Evolutionary conservation across 1,140 invertebrate species (phyloP), one percentile per base, ranked within the genome.

Genomic region (Caenorhabditis tropicalis): DNA sequence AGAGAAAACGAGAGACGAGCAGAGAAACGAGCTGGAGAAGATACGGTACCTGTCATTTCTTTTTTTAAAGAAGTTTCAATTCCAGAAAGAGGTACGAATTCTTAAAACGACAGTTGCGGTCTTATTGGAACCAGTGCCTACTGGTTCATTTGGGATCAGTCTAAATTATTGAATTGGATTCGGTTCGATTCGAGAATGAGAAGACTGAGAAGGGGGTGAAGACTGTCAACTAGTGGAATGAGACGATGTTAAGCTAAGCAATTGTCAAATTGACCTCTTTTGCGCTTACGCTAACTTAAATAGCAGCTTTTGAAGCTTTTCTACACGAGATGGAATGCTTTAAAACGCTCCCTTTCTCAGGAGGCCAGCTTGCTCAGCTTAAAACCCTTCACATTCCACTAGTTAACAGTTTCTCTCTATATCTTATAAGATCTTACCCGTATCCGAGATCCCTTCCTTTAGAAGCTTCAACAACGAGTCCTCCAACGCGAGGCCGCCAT

Each of bases 391-490:
- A n/a, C n/a, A n/a, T n/a, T n/a, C n/a, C n/a, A n/a, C n/a, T n/a
- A n/a, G n/a, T n/a, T n/a, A n/a, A n/a, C n/a, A n/a, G n/a, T 29
- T 2, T 58, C 12, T 16, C 15, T 58, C 24, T 15, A 65, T 19
- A 15, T 58, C 15, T 29, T 65, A 24, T n/a, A n/a, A n/a, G n/a
- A n/a, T n/a, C n/a, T n/a, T n/a, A n/a, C n/a, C n/a, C n/a, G n/a
- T n/a, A n/a, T n/a, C n/a, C n/a, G n/a, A n/a, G n/a, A n/a, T n/a
- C 15, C 6, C 12, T 5, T 7, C 10, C 36, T 74, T 43, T 15
- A 74, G 65, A 74, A 74, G n/a, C 65, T 74, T n/a, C 65, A 74
- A 74, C 65, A 74, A 74, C 15, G 65, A 74, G 65, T 74, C 19
- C 36, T 74, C 6, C 65, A 74, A 46, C 36, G 65, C 43, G 65